Evolutionary conservation across 2,888 invertebrate species (phyloP), one percentile per base, ranked within the genome.

Genomic region (Trachelus stipa): DNA sequence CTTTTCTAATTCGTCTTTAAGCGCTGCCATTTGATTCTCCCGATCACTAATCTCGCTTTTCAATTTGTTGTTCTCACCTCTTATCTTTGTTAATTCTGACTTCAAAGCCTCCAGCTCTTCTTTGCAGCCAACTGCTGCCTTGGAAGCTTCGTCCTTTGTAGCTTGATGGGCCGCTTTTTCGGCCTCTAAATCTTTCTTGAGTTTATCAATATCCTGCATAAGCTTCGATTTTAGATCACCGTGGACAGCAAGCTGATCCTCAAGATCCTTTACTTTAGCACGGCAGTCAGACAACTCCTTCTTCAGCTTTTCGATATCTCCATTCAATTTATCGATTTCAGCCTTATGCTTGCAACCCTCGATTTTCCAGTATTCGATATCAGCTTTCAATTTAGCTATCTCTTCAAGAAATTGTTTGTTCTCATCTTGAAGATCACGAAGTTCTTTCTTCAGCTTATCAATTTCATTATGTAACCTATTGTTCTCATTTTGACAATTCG

Each of bases 311-410:
- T 83, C 81, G 4, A 82, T 73, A 15, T 86, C 81, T 3, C 23
- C 37, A 30, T 79, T 81, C 11, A 83, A 33, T 71, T 83, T 84
- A 11, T 83, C 83, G 11, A 82, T 35, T 34, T 85, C 83, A 76
- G 80, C 77, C 75, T 83, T 81, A 15, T 81, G 40, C 56, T 82
- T 84, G 68, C 56, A 81, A 71, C 80, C 79, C 23, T 84, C 82
- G 74, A 73, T 83, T 76, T 77, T 81, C 82, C 83, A 84, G 68
- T 81, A 79, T 15, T 86, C 83, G 34, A 83, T 73, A n/a, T 85
- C 82, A 11, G 76, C 69, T 33, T 82, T 73, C 30, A 83, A 75
- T 12, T 34, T 76, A 23, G 79, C 80, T 30, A 76, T 35, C 23
- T 84, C 82, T 3, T 11, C 34, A n/a, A 11, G 80, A 56, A 84